Conservation (phyloP, 2,888 invertebrate species). For the Lasiommata megera region DNA sequence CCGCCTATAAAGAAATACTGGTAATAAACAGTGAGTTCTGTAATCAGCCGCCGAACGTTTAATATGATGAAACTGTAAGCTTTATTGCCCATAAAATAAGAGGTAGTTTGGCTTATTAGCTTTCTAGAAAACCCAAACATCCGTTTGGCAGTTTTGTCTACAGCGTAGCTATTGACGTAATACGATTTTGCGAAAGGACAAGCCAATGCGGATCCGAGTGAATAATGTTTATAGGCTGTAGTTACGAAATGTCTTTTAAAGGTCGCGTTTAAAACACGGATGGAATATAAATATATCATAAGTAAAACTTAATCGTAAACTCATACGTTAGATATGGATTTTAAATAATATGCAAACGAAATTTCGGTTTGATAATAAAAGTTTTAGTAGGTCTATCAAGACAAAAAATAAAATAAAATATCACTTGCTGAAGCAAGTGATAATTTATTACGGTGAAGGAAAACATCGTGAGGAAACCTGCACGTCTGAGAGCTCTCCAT, state of each 20-base stretch:
- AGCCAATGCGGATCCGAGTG: slow-evolving; percentile 5
- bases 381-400: too few relatives aligned
- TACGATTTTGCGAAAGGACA: slow-evolving; percentile 16
- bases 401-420: too few relatives aligned
- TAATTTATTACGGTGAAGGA: too few relatives aligned
- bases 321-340: too few relatives aligned
- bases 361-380: too few relatives aligned
- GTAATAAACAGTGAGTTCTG: slow-evolving; percentile 13
- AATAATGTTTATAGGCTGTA: neutral
- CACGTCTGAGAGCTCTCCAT: too few relatives aligned
- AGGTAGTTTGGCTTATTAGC: slow-evolving; percentile 6
- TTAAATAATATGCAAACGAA: too few relatives aligned
- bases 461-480: too few relatives aligned
- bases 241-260: neutral
- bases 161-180: slow-evolving; percentile 19
- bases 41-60: slow-evolving; percentile 1
- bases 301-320: too few relatives aligned
- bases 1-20: slow-evolving; percentile 9
- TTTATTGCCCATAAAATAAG: slow-evolving; percentile 8
- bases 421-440: too few relatives aligned
- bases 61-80: slow-evolving; percentile 4
- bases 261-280: too few relatives aligned
- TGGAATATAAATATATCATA: too few relatives aligned
- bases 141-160: slow-evolving; percentile 17
- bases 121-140: slow-evolving; percentile 10